phyloP scores from a whole-genome alignment of 2,797 vertebrate species.

The Odontamblyopus rebecca region DNA sequence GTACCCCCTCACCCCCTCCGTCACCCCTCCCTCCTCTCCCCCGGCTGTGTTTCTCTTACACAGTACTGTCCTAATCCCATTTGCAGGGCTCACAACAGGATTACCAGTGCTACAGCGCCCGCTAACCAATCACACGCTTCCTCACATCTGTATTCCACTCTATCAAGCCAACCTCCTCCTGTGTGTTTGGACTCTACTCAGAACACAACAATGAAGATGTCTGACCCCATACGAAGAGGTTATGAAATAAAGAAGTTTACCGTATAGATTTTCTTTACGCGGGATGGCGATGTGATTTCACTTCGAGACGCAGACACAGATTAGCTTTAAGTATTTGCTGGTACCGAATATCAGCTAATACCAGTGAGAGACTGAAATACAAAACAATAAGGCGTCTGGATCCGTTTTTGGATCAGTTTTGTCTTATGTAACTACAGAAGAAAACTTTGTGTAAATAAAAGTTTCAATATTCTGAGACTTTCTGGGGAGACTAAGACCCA shows the following conservation, averaged over 20 bases:
- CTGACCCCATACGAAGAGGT: neutral
- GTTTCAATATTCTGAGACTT: too few relatives aligned
- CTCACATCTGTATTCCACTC: conserved; percentile 62
- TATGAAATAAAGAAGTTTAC: neutral
- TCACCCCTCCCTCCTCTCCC: neutral
- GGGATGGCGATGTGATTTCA: neutral
- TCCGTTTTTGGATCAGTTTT: too few relatives aligned
- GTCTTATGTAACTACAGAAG: too few relatives aligned
- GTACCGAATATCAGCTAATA: too few relatives aligned
- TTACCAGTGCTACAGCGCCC: conserved; percentile 66
- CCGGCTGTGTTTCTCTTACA: conserved; percentile 56
- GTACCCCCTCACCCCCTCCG: neutral
- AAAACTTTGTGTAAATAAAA: too few relatives aligned
- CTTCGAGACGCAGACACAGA: too few relatives aligned
- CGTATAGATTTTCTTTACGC: neutral
- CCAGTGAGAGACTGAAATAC: too few relatives aligned
- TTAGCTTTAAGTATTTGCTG: too few relatives aligned
- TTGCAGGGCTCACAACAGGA: conserved; percentile 76
- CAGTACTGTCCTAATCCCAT: conserved; percentile 75
- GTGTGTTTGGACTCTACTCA: conserved; percentile 22
- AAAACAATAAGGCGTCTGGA: too few relatives aligned
- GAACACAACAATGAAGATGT: conserved; percentile 5
- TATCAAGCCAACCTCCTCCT: conserved; percentile 28
- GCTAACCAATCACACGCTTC: conserved; percentile 67
- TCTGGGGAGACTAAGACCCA: too few relatives aligned